phyloP scores from a whole-genome alignment of 2,797 vertebrate species.

The Psittacula derbiana region DNA sequence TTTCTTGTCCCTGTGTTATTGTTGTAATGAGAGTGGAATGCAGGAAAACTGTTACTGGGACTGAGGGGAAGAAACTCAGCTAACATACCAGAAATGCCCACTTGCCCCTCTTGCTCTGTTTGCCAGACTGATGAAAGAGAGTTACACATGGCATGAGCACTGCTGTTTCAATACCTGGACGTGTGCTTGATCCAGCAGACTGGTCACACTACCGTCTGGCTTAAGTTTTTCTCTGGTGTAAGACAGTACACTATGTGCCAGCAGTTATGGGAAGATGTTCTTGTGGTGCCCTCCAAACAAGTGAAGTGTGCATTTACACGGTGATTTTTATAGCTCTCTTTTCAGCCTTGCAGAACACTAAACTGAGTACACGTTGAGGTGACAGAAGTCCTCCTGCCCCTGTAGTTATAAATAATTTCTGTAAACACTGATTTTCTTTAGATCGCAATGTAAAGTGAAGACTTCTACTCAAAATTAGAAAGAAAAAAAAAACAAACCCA shows the following conservation, averaged over 20 bases:
- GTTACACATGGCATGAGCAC: rapidly evolving
- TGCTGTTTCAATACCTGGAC: neutral
- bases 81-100: rapidly evolving
- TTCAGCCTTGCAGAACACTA: neutral
- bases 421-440: neutral
- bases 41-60: neutral
- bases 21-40: neutral
- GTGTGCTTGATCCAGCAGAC: rapidly evolving
- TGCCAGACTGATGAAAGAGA: neutral
- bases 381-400: neutral
- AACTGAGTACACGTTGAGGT: neutral
- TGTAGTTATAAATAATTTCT: neutral
- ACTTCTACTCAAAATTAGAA: neutral
- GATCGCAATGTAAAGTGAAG: neutral
- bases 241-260: neutral
- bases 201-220: neutral
- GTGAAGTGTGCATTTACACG: neutral
- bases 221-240: neutral
- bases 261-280: neutral
- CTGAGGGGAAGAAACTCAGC: neutral
- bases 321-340: neutral
- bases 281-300: neutral
- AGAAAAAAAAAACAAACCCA: neutral
- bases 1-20: neutral
- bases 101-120: rapidly evolving